These are phyloP conservation scores for Cephonodes hylas DNA, from an alignment of 2,888 invertebrate species.

Conservation along the genomic window DNA sequence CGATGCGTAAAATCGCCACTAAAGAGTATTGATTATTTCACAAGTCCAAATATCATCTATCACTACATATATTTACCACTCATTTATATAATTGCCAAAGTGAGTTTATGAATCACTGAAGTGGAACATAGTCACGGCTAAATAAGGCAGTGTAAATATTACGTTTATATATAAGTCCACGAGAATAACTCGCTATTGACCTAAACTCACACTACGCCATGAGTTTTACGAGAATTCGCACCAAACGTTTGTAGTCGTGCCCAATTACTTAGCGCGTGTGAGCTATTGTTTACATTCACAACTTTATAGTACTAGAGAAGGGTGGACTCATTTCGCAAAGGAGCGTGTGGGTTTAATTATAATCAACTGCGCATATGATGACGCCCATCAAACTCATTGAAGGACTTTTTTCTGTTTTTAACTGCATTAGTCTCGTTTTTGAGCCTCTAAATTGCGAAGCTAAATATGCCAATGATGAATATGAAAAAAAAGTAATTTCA, in stretches of 20 bases:
- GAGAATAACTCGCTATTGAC: background rate
- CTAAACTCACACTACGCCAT: background rate
- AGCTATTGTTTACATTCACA: background rate
- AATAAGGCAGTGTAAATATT: background rate
- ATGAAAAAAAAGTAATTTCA: too few relatives aligned
- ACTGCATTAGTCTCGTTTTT: too few relatives aligned
- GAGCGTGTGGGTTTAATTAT: background rate
- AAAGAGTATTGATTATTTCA: background rate
- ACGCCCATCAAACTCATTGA: too few relatives aligned
- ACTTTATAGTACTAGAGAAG: background rate
- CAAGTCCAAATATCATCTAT: background rate
- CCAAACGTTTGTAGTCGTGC: background rate
- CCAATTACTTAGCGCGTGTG: background rate
- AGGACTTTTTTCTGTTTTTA: too few relatives aligned
- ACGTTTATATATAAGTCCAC: background rate
- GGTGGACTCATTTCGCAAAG: background rate
- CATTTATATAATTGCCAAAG: background rate
- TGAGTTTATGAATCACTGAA: background rate
- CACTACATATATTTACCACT: background rate
- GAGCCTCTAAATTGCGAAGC: too few relatives aligned
- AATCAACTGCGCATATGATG: background rate
- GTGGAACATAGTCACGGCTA: background rate
- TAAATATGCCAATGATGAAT: too few relatives aligned
- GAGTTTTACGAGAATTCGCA: slow-evolving; percentile 6
- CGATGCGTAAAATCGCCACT: too few relatives aligned